These are phyloP conservation scores for Parnassius mnemosyne DNA, from an alignment of 2,888 invertebrate genomes.

Conservation along the genomic window DNA sequence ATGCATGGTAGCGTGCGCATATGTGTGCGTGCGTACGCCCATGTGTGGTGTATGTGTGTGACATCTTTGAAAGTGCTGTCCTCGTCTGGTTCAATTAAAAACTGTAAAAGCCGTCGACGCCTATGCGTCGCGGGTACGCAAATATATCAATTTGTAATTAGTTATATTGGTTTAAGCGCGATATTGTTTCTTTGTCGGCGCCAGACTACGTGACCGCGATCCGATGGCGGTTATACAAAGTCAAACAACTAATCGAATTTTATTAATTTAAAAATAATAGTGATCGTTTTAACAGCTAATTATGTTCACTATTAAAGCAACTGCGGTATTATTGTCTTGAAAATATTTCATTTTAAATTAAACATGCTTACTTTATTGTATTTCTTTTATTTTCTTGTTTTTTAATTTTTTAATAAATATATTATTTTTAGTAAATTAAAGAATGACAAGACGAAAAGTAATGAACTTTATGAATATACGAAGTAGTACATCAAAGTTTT, in stretches of 20 bases:
- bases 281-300: conserved; percentile 26
- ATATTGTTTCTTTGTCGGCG: conserved; percentile 30
- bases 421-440: too few species aligned
- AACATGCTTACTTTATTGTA: conserved; percentile 1
- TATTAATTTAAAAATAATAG: conserved; percentile 32
- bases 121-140: conserved; percentile 4
- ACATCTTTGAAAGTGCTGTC: too few species aligned
- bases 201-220: conserved; percentile 18
- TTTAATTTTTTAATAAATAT: too few species aligned
- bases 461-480: too few species aligned
- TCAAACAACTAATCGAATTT: conserved; percentile 25
- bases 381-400: too few species aligned
- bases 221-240: conserved; percentile 29
- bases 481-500: too few species aligned
- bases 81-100: too few species aligned
- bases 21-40: too few species aligned
- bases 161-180: conserved; percentile 19
- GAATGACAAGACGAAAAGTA: too few species aligned
- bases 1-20: too few species aligned
- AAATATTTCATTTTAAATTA: conserved; percentile 3
- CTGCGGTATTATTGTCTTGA: conserved; percentile 4
- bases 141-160: conserved; percentile 22
- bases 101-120: too few species aligned
- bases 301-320: not conserved
- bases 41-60: too few species aligned